phyloP scores from a whole-genome alignment of 2,797 vertebrate species.

The Clarias platycephalus region DNA sequence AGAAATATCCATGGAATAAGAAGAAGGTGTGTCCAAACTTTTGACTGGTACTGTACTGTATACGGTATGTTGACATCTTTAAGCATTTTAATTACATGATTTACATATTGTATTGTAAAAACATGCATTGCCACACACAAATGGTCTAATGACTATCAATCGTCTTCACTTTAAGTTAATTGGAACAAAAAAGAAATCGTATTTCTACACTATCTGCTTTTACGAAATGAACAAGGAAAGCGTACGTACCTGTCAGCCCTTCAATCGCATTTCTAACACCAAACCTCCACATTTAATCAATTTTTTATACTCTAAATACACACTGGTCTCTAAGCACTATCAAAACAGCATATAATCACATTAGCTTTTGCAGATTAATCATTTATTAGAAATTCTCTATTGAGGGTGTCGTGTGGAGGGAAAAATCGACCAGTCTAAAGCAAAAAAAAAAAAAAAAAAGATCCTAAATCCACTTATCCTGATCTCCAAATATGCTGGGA shows the following conservation, averaged over 20 bases:
- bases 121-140: neutral
- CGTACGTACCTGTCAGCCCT: conserved; percentile 12
- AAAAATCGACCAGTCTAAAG: conserved; percentile 58
- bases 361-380: conserved; percentile 73
- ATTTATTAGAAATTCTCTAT: conserved; percentile 41
- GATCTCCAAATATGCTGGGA: conserved; percentile 56
- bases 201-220: neutral
- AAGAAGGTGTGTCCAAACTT: too few species aligned
- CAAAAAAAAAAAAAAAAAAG: conserved; percentile 49
- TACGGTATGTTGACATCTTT: neutral
- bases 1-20: too few species aligned
- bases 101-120: neutral
- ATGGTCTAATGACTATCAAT: neutral
- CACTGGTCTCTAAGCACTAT: conserved; percentile 24
- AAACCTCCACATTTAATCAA: conserved; percentile 12
- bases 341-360: conserved; percentile 74
- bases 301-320: conserved; percentile 30
- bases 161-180: neutral
- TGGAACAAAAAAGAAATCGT: neutral
- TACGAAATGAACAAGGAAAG: neutral
- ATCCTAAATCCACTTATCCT: conserved; percentile 71
- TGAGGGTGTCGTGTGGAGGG: conserved; percentile 5
- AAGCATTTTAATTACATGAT: neutral
- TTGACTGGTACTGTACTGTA: too few species aligned
- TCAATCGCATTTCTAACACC: neutral